Conservation (phyloP, 2,113 vertebrate genomes). For the Amphiprion percula region DNA sequence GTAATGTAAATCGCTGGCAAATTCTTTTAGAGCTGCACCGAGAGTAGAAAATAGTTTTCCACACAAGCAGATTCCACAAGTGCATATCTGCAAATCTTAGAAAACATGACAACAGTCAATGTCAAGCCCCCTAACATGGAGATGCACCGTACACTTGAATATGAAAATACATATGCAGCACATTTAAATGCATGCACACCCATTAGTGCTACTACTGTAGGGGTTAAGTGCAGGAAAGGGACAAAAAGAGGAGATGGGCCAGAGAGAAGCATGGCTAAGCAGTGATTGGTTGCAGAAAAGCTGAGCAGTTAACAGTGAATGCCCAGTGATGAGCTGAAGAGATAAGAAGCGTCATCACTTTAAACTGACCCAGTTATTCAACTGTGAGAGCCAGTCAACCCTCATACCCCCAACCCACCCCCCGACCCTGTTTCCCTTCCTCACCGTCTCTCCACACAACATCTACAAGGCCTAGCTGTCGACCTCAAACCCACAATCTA, state of each 20-base stretch:
- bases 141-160: background rate
- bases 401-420: constrained; percentile 10
- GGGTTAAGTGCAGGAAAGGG: background rate
- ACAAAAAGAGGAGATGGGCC: background rate
- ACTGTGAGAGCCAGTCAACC: constrained; percentile 62
- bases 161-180: background rate
- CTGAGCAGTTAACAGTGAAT: constrained; percentile 55
- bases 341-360: constrained; percentile 72
- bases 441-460: constrained; percentile 23
- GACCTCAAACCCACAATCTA: constrained; percentile 41
- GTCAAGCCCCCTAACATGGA: background rate
- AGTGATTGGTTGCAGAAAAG: constrained; percentile 51
- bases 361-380: constrained; percentile 81
- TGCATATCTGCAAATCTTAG: background rate
- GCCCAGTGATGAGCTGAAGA: constrained; percentile 56
- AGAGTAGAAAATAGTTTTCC: background rate
- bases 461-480: constrained; percentile 27
- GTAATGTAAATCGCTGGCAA: background rate
- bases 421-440: constrained; percentile 1
- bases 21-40: too few relatives aligned
- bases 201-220: background rate
- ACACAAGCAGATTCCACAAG: background rate
- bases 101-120: background rate
- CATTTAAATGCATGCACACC: constrained; percentile 3
- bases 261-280: constrained; percentile 10